Percentiles rank a stretch among this genome's conserved stretches.
These are phyloP conservation scores for Trachymyrmex septentrionalis DNA, from an alignment of 1,140 invertebrate genomes.

Conservation along the genomic window DNA sequence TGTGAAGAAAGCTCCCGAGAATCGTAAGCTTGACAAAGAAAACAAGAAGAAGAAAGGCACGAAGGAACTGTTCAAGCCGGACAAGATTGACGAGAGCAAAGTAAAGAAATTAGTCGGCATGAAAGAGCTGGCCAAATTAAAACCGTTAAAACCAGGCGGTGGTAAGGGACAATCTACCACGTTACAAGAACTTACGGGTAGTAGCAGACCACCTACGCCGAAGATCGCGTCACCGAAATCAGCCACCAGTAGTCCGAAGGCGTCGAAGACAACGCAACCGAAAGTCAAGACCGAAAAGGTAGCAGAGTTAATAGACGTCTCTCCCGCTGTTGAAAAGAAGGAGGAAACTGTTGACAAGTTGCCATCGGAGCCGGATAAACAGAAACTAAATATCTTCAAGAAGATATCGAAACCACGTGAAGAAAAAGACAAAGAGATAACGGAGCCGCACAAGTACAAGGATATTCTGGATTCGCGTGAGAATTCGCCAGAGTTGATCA, in stretches of 20 bases:
- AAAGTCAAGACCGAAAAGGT: conserved; percentile 81
- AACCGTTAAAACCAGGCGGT: conserved; percentile 84
- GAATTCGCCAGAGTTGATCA: conserved; percentile 84
- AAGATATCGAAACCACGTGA: conserved; percentile 91
- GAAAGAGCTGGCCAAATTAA: conserved; percentile 87
- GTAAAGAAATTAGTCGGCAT: conserved; percentile 86
- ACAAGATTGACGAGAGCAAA: conserved; percentile 84
- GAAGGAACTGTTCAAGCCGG: conserved; percentile 87
- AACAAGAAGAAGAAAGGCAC: conserved; percentile 90
- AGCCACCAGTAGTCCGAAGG: conserved; percentile 73
- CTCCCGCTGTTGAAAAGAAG: conserved; percentile 72
- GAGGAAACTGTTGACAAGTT: conserved; percentile 89
- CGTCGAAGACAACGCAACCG: conserved; percentile 74
- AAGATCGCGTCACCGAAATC: conserved; percentile 73
- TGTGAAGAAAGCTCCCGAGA: conserved; percentile 88
- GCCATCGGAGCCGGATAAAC: conserved; percentile 92
- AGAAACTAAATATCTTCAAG: conserved; percentile 94
- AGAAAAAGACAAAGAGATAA: conserved; percentile 88
- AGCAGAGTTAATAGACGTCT: conserved; percentile 68
- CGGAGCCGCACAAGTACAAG: conserved; percentile 86
- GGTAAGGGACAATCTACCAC: conserved; percentile 77
- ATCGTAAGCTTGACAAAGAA: conserved; percentile 89
- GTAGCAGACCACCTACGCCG: conserved; percentile 74
- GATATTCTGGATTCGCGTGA: conserved; percentile 81
- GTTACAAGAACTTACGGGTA: conserved; percentile 63